Conservation (phyloP, 2,888 invertebrate genomes). For the Philereme vetulata region DNA sequence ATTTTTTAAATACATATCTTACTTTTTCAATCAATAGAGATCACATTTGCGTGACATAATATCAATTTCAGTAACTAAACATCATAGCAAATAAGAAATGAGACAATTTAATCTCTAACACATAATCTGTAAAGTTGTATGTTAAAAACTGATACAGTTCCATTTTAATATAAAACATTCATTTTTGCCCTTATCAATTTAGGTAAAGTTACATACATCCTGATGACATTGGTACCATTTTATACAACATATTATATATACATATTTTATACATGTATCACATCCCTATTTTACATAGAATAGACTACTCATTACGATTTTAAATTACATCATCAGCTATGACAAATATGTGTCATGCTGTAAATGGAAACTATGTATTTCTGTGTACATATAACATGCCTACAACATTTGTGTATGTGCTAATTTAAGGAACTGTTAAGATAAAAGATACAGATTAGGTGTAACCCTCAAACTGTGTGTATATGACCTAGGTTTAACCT, state of each 20-base stretch:
- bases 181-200: background rate
- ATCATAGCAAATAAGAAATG: background rate
- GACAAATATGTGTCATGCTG: constrained; percentile 24
- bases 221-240: background rate
- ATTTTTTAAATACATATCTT: background rate
- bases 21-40: constrained; percentile 1
- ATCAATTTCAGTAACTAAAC: background rate
- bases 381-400: background rate
- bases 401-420: constrained; percentile 6
- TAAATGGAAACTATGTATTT: constrained; percentile 13
- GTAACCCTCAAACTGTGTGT: too few relatives aligned
- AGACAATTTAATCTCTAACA: background rate
- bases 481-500: too few relatives aligned
- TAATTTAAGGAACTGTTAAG: constrained; percentile 8
- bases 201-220: background rate
- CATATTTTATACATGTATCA: constrained; percentile 4
- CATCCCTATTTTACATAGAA: constrained; percentile 4
- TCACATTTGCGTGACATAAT: constrained; percentile 1
- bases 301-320: constrained; percentile 7
- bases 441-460: background rate
- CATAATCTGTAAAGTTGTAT: background rate
- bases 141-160: background rate
- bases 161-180: background rate
- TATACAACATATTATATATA: background rate
- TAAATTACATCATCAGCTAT: constrained; percentile 20